Conservation (phyloP, 2,888 invertebrate genomes). For the Sylvicola cinctus region DNA sequence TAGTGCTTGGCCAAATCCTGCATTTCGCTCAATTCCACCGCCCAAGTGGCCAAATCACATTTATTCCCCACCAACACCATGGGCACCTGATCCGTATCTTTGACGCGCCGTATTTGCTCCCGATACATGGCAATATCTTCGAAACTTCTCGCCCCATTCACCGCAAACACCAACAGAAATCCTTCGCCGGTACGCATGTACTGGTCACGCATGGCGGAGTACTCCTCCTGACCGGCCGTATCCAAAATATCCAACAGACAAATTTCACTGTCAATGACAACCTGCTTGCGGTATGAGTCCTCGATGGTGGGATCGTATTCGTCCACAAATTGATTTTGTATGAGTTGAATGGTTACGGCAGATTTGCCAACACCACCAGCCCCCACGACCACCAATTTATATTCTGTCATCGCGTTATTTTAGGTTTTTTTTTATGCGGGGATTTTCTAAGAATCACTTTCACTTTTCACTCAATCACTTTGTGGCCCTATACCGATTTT, state of each 20-base stretch:
- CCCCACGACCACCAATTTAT: constrained; percentile 80
- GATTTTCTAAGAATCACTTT: no score
- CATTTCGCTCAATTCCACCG: constrained; percentile 87
- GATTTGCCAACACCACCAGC: constrained; percentile 91
- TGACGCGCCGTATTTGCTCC: constrained; percentile 94
- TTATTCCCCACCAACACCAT: constrained; percentile 99
- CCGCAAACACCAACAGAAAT: constrained; percentile 95
- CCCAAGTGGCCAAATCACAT: constrained; percentile 90
- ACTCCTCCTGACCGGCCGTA: constrained; percentile 99
- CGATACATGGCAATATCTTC: constrained; percentile 83
- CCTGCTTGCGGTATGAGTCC: constrained; percentile 94
- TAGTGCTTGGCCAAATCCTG: constrained; percentile 89
- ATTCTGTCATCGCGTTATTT: constrained; percentile 81
- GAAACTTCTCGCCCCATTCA: constrained; percentile 97
- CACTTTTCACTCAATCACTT: no score
- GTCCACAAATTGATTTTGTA: constrained; percentile 60
- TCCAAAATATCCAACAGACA: constrained; percentile 96
- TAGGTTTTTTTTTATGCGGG: no score
- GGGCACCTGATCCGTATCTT: constrained; percentile 98
- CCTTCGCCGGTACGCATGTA: constrained; percentile 99
- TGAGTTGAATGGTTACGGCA: constrained; percentile 80
- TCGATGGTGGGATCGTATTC: constrained; percentile 59
- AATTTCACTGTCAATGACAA: constrained; percentile 27
- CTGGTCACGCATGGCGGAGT: constrained; percentile 99
- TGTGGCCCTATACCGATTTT: no score